phyloP scores from a whole-genome alignment of 2,797 vertebrate species.

The Zenarchopterus dispar region DNA sequence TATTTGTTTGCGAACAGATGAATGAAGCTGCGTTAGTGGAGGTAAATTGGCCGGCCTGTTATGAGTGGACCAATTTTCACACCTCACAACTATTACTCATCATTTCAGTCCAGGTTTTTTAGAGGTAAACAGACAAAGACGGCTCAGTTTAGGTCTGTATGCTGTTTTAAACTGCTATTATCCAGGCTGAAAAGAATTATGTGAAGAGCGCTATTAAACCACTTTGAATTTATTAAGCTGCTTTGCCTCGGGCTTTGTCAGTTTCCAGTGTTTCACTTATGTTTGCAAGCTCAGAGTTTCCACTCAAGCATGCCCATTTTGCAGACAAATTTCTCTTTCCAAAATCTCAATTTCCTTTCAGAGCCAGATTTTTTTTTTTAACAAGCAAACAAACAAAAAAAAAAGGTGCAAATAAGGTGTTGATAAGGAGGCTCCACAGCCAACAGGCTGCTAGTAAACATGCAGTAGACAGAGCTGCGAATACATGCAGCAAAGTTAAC shows the following conservation, averaged over 20 bases:
- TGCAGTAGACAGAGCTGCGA: not conserved
- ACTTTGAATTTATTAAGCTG: conserved; percentile 27
- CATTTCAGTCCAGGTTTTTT: conserved; percentile 16
- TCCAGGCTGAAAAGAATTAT: conserved; percentile 8
- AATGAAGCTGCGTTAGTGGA: conserved; percentile 32
- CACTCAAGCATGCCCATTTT: conserved; percentile 15
- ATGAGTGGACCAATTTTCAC: conserved; percentile 23
- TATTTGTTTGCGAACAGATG: conserved; percentile 10
- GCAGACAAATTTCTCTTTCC: conserved; percentile 17
- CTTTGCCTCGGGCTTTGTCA: conserved; percentile 23
- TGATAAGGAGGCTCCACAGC: conserved; percentile 27
- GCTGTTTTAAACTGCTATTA: not conserved
- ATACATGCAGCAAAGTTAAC: not conserved
- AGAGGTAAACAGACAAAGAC: conserved; percentile 17
- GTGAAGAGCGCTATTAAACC: conserved; percentile 21
- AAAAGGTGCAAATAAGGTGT: conserved; percentile 50
- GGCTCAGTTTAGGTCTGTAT: not conserved
- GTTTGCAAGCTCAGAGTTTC: conserved; percentile 24
- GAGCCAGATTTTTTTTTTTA: conserved; percentile 7
- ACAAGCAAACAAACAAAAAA: conserved; percentile 29
- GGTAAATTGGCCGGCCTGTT: conserved; percentile 46
- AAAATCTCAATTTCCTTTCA: conserved; percentile 19
- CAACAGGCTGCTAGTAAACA: conserved; percentile 43
- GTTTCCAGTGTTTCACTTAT: conserved; percentile 20
- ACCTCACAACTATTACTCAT: not conserved